These are phyloP conservation scores for Dermatemys mawii DNA, from an alignment of 2,113 vertebrate species.

Conservation along the genomic window DNA sequence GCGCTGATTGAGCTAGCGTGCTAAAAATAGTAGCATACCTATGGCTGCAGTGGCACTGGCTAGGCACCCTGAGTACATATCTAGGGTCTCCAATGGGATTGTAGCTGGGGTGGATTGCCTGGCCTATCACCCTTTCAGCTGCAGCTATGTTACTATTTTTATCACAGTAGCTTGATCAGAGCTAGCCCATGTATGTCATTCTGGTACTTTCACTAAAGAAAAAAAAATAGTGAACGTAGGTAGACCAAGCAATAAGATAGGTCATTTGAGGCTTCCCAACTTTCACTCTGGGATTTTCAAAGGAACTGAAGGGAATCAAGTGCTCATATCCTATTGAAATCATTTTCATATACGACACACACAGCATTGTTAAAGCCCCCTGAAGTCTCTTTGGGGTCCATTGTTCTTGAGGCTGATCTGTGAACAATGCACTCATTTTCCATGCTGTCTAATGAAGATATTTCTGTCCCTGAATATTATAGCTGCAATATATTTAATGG, in stretches of 20 bases:
- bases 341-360: conserved; percentile 24
- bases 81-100: neutral
- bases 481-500: conserved; percentile 32
- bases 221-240: neutral
- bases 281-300: neutral
- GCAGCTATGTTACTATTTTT: neutral
- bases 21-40: neutral
- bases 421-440: conserved; percentile 50
- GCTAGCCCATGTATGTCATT: neutral
- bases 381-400: conserved; percentile 54
- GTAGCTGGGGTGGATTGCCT: neutral
- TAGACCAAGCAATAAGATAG: neutral
- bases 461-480: conserved; percentile 42
- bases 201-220: conserved; percentile 11
- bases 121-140: neutral
- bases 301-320: conserved; percentile 61
- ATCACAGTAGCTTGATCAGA: neutral
- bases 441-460: conserved; percentile 38
- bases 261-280: conserved; percentile 16
- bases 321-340: conserved; percentile 52
- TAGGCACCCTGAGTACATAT: neutral
- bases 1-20: neutral
- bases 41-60: neutral
- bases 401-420: conserved; percentile 35
- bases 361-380: conserved; percentile 50